Conservation (phyloP, 2,113 vertebrate species). For the Ancistrus triradiatus region DNA sequence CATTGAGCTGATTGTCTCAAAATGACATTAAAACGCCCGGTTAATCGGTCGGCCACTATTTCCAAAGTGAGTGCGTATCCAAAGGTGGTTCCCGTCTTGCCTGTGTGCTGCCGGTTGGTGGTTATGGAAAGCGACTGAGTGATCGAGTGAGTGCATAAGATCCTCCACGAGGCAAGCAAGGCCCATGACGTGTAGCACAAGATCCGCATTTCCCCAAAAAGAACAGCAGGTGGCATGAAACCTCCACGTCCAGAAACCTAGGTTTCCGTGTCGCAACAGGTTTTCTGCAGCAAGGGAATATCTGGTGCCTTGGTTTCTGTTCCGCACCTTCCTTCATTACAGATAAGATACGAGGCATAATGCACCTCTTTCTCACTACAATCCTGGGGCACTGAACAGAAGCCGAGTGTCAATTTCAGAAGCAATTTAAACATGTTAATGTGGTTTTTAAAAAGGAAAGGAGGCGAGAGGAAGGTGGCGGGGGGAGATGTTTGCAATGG, state of each 20-base stretch:
- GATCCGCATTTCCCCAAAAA: not conserved
- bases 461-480: not conserved
- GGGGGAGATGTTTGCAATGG: not conserved
- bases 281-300: not conserved
- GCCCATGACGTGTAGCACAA: too few relatives aligned
- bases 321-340: not conserved
- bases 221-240: slow-evolving; percentile 40
- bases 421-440: slow-evolving; percentile 1
- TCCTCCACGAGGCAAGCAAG: too few relatives aligned
- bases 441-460: slow-evolving; percentile 1
- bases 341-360: not conserved
- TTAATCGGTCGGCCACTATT: too few relatives aligned
- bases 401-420: not conserved
- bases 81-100: too few relatives aligned
- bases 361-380: not conserved
- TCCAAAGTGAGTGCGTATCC: too few relatives aligned
- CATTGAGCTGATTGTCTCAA: too few relatives aligned
- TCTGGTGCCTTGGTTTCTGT: not conserved
- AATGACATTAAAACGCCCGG: too few relatives aligned
- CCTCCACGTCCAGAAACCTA: not conserved
- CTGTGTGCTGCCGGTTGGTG: too few relatives aligned
- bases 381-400: slow-evolving; percentile 8
- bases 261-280: slow-evolving; percentile 2
- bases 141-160: too few relatives aligned
- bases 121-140: too few relatives aligned